Evolutionary conservation across 2,113 vertebrate genomes (phyloP).

Genomic region (Balaenoptera acutorostrata): DNA sequence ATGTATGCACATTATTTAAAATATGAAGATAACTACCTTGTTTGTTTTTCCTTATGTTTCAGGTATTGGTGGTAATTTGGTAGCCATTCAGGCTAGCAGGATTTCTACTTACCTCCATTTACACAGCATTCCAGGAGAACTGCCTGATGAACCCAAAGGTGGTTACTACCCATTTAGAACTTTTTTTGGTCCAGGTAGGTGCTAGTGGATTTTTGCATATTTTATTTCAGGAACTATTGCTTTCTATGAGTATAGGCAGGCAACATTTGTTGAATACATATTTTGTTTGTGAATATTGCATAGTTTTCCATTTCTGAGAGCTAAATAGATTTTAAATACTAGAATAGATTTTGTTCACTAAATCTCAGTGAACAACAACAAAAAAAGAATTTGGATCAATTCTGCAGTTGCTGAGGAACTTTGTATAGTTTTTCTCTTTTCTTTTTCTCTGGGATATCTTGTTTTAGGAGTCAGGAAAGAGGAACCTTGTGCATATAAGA

Average conservation of each 20-base stretch:
- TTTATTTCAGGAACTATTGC: neutral
- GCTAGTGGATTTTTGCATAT: neutral
- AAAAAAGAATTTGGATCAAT: neutral
- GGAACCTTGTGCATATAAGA: neutral
- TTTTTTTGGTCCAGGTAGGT: constrained; percentile 91
- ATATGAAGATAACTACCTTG: neutral
- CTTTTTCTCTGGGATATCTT: neutral
- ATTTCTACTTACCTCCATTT: constrained; percentile 97
- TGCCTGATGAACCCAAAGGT: constrained; percentile 91
- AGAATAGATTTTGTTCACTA: neutral
- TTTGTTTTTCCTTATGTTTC: constrained; percentile 46
- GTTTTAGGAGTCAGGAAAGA: neutral
- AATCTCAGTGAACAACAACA: neutral
- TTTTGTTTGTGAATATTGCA: neutral
- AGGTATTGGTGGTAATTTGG: constrained; percentile 98
- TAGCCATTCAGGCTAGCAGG: constrained; percentile 97
- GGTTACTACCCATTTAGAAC: constrained; percentile 94
- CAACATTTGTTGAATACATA: neutral
- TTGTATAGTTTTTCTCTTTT: neutral
- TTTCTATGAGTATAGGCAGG: neutral
- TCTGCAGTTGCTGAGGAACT: neutral
- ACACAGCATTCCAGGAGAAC: constrained; percentile 90
- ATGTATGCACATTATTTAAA: neutral
- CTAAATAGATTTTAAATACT: neutral
- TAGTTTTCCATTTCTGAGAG: neutral